These are phyloP conservation scores for Chrysodeixis includens DNA, from an alignment of 2,888 invertebrate genomes.

Conservation along the genomic window DNA sequence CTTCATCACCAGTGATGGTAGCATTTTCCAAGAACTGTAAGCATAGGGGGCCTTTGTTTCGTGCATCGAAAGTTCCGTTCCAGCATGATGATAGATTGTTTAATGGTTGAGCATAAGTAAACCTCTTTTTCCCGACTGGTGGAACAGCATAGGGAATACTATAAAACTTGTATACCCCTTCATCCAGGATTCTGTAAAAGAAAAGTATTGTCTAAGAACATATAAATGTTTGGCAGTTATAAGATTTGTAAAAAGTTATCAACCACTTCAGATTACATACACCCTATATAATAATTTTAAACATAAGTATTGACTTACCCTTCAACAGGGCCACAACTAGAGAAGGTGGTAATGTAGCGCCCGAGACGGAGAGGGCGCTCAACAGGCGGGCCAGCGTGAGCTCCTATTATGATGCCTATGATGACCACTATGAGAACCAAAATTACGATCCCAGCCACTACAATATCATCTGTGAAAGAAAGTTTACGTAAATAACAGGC, in stretches of 20 bases:
- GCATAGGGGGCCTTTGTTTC: constrained; percentile 91
- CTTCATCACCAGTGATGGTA: constrained; percentile 92
- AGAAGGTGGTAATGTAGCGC: constrained; percentile 92
- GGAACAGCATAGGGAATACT: constrained; percentile 95
- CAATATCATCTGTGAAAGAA: constrained; percentile 84
- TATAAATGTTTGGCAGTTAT: not conserved
- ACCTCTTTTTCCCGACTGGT: constrained; percentile 91
- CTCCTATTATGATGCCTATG: constrained; percentile 90
- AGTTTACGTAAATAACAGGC: not conserved
- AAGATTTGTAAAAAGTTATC: no score
- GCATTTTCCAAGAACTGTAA: constrained; percentile 92
- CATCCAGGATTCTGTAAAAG: constrained; percentile 91
- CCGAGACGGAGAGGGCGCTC: constrained; percentile 92
- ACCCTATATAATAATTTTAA: not conserved
- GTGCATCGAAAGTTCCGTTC: constrained; percentile 92
- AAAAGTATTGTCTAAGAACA: constrained; percentile 9
- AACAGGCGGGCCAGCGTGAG: constrained; percentile 83
- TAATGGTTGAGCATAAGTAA: constrained; percentile 91
- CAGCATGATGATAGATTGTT: constrained; percentile 93
- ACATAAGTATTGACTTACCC: constrained; percentile 86
- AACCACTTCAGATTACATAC: no score
- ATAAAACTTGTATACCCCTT: constrained; percentile 94
- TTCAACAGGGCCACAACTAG: constrained; percentile 94
- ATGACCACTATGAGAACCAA: constrained; percentile 91
- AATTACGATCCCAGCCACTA: constrained; percentile 89